phyloP scores from a whole-genome alignment of 2,888 invertebrate genomes.

The Parnassius glacialis region DNA sequence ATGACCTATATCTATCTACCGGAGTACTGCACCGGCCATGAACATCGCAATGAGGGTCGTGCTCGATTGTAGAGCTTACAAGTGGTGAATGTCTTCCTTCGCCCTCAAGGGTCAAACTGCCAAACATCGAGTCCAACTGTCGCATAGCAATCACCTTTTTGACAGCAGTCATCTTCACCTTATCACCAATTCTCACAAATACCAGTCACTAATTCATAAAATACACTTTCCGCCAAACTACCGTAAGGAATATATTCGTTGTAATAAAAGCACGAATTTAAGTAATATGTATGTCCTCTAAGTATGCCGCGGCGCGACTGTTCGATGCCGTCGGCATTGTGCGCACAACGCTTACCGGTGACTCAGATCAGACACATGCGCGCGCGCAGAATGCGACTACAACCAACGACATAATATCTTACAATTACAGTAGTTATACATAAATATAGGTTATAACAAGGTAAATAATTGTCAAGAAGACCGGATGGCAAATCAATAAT shows the following conservation, averaged over 20 bases:
- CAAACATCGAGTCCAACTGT: conserved; percentile 87
- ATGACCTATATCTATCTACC: conserved; percentile 51
- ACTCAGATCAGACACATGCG: conserved; percentile 72
- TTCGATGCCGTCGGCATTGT: conserved; percentile 70
- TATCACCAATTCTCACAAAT: conserved; percentile 38
- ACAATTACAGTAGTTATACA: conserved; percentile 67
- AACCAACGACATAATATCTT: conserved; percentile 66
- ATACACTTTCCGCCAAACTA: conserved; percentile 34
- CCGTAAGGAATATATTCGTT: conserved; percentile 26
- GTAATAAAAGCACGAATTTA: conserved; percentile 48
- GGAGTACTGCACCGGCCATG: conserved; percentile 81
- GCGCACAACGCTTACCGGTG: conserved; percentile 72
- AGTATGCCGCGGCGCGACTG: conserved; percentile 77
- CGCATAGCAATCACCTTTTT: conserved; percentile 85
- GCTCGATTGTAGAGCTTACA: conserved; percentile 79
- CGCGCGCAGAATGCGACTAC: conserved; percentile 69
- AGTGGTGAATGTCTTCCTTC: conserved; percentile 67
- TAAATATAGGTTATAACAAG: conserved; percentile 69
- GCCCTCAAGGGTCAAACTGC: conserved; percentile 82
- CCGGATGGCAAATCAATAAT: conserved; percentile 52
- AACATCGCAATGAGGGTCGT: conserved; percentile 85
- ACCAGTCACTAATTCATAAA: conserved; percentile 23
- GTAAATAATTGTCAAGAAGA: conserved; percentile 66
- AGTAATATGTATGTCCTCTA: conserved; percentile 74
- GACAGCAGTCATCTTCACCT: conserved; percentile 70